Evolutionary conservation across 2,797 vertebrate species (phyloP).

Genomic region (Coreius guichenoti): DNA sequence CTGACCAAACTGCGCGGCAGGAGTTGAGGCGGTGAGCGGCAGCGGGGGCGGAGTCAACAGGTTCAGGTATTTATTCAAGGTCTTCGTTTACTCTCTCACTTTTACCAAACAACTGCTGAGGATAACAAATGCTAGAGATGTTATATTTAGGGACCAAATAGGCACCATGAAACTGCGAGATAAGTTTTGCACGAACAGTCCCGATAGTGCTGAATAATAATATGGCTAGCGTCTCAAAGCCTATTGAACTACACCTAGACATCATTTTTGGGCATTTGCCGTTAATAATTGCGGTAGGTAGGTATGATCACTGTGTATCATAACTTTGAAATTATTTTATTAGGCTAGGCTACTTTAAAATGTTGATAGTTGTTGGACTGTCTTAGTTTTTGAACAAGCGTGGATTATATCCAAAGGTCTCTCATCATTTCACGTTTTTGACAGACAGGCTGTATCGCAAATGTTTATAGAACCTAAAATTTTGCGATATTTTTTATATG

Average conservation of each 20-base stretch:
- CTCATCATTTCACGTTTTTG: neutral
- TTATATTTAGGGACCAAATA: neutral
- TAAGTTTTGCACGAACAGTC: slow-evolving; percentile 4
- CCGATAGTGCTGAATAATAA: neutral
- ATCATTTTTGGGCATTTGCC: neutral
- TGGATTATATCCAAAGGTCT: neutral
- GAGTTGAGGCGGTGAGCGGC: slow-evolving; percentile 39
- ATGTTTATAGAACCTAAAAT: neutral
- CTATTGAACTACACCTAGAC: neutral
- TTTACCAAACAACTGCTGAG: neutral
- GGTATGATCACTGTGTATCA: neutral
- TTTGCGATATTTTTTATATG: no score
- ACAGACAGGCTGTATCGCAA: neutral
- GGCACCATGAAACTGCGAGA: neutral
- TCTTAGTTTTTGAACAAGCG: neutral
- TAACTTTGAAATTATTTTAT: slow-evolving; percentile 1
- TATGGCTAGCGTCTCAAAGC: neutral
- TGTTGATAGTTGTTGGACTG: neutral
- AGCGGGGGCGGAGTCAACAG: slow-evolving; percentile 82
- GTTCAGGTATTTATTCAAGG: slow-evolving; percentile 77
- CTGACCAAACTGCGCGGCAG: slow-evolving; percentile 66
- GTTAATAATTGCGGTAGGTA: neutral
- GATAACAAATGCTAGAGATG: neutral
- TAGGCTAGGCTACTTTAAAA: neutral
- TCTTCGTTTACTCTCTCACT: slow-evolving; percentile 64